Evolutionary conservation across 2,113 vertebrate species (phyloP), one percentile per base, ranked within the genome.

Genomic region (Atherinomorus stipes): DNA sequence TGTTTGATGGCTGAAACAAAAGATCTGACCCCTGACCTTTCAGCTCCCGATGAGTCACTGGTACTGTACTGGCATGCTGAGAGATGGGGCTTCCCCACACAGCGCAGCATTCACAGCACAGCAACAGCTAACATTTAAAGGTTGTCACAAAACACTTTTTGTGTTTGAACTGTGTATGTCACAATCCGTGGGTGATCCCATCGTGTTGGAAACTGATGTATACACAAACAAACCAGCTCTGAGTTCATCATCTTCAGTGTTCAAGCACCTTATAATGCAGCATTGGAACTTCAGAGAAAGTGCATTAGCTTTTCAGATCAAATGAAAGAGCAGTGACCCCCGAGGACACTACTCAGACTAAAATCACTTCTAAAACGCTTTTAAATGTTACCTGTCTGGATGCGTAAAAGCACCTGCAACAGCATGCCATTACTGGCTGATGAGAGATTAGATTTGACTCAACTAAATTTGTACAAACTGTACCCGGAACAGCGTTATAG

Each of bases 1-100:
- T 89, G 87, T 90, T 89, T 90, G 88, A 91, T 84, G 88, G 79
- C 65, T 42, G 70, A 75, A 82, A 91, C 87, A 91, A 91, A 91
- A 84, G 80, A 70, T 31, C 73, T 85, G 89, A 92, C 90, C 91
- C 79, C 61, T 88, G 85, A 90, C 85, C 88, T 91, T 91, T 91
- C 23, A 67, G 81, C 72, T 83, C 71, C 47, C 1, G 68, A 83
- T 91, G 90, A 91, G 78, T 93, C 90, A 92, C 80, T 21, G 53
- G 78, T 50, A 42, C 66, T 23, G 44, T 47, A 12, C n/a, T 8
- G 18, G 74, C 11, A 23, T 2, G 11, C 47, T 37, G 70, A 81
- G 58, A 80, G 44, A 74, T 2, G 75, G 83, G 88, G 77, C 79
- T 86, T 87, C 89, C 89, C 89, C 80, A 10, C 67, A 62, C 71